Percentiles rank a stretch among this genome's conserved stretches.
phyloP scores from a whole-genome alignment of 2,113 vertebrate species.

The Salminus brasiliensis region DNA sequence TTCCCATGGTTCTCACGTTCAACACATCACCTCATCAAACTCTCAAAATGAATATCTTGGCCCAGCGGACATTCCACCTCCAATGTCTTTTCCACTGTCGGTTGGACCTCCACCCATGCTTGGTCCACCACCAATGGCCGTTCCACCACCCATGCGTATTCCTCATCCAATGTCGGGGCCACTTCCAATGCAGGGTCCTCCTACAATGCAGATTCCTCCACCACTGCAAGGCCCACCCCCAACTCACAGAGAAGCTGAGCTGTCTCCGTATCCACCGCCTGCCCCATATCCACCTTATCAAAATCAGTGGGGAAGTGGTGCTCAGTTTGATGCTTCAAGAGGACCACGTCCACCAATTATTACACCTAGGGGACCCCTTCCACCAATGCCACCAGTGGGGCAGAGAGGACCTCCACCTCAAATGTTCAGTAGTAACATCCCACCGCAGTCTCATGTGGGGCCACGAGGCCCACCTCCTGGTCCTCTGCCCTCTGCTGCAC shows the following conservation, averaged over 20 bases:
- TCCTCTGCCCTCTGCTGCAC: conserved; percentile 63
- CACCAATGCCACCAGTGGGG: conserved; percentile 65
- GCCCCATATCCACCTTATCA: conserved; percentile 72
- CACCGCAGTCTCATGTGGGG: conserved; percentile 76
- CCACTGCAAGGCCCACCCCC: conserved; percentile 69
- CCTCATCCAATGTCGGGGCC: conserved; percentile 66
- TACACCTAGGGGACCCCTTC: conserved; percentile 71
- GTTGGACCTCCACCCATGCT: conserved; percentile 62
- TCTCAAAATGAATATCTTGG: conserved; percentile 67
- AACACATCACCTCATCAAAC: conserved; percentile 61
- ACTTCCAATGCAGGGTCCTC: conserved; percentile 67
- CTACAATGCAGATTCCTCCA: conserved; percentile 65
- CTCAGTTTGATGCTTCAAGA: conserved; percentile 65
- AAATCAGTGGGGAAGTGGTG: conserved; percentile 72
- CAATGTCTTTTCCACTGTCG: conserved; percentile 70
- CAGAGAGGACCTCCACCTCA: conserved; percentile 72
- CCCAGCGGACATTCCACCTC: conserved; percentile 64
- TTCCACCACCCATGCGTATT: conserved; percentile 59
- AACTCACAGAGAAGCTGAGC: conserved; percentile 68
- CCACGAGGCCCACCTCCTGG: conserved; percentile 77
- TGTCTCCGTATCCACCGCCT: conserved; percentile 63
- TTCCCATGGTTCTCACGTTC: conserved; percentile 64
- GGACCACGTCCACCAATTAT: conserved; percentile 74
- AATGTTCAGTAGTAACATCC: conserved; percentile 76
- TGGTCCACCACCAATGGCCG: conserved; percentile 64